These are phyloP conservation scores for Xylophagus ater DNA, from an alignment of 2,888 invertebrate genomes.

Conservation along the genomic window DNA sequence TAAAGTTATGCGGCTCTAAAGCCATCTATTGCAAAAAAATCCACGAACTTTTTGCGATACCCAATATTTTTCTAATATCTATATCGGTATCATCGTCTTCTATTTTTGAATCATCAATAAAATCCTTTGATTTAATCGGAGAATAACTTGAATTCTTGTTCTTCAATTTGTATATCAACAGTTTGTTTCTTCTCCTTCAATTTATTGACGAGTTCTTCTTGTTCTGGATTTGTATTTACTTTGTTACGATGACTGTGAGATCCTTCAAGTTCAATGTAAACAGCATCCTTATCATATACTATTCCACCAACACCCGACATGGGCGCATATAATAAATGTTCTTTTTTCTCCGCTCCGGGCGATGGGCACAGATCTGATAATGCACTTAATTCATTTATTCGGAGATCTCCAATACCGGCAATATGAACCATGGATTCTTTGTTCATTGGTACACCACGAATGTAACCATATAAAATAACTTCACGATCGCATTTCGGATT, in stretches of 20 bases:
- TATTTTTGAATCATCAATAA: too few species aligned
- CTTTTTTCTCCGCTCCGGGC: conserved; percentile 83
- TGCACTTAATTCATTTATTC: conserved; percentile 70
- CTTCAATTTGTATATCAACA: conserved; percentile 79
- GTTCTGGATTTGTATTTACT: conserved; percentile 51
- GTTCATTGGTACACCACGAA: conserved; percentile 86
- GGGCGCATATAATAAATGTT: conserved; percentile 91
- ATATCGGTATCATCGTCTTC: too few species aligned
- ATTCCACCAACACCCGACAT: conserved; percentile 98
- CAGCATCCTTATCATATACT: conserved; percentile 98
- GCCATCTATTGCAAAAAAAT: too few species aligned
- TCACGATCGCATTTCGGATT: conserved; percentile 78
- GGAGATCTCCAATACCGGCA: conserved; percentile 89
- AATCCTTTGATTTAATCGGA: too few species aligned
- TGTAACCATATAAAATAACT: conserved; percentile 91
- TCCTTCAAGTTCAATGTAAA: conserved; percentile 92
- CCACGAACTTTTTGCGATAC: too few species aligned
- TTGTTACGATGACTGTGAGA: conserved; percentile 68
- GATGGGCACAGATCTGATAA: conserved; percentile 94
- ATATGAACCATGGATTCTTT: conserved; percentile 81
- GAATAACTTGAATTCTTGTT: conserved; percentile 76
- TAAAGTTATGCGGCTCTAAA: too few species aligned
- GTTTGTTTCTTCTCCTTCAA: conserved; percentile 75
- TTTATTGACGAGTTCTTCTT: conserved; percentile 62
- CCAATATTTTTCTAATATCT: too few species aligned